Evolutionary conservation across 2,113 vertebrate species (phyloP).

Genomic region (Gyps fulvus): DNA sequence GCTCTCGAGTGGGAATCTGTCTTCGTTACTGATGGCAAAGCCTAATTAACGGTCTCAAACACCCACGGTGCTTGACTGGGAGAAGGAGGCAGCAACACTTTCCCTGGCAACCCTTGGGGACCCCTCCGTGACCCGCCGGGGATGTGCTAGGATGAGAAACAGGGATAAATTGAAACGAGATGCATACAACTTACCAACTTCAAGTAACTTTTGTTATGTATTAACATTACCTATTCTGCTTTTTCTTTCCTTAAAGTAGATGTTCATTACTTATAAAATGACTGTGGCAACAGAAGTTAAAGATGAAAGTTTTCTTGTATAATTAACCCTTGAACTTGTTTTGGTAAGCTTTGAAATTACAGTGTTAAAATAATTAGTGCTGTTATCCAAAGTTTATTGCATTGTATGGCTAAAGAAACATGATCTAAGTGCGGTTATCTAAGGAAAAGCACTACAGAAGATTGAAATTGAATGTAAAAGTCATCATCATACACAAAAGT

Average conservation of each 20-base stretch:
- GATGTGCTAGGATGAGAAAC: neutral
- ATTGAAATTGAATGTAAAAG: neutral
- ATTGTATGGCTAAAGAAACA: constrained; percentile 14
- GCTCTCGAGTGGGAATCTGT: neutral
- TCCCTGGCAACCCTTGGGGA: neutral
- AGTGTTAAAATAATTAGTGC: constrained; percentile 32
- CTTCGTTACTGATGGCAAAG: neutral
- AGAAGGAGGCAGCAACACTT: neutral
- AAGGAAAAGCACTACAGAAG: constrained; percentile 38
- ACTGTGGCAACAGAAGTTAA: neutral
- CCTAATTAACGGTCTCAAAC: neutral
- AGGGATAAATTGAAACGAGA: accelerated
- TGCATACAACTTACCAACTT: accelerated
- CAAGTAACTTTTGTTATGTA: neutral
- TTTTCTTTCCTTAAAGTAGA: neutral
- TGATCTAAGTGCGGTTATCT: neutral
- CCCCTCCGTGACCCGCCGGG: accelerated
- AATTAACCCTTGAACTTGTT: neutral
- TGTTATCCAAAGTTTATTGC: constrained; percentile 34
- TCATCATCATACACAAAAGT: too few relatives aligned
- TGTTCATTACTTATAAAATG: neutral
- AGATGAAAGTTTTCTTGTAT: neutral
- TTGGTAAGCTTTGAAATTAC: neutral
- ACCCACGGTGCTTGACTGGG: accelerated
- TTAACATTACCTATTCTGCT: neutral